phyloP scores from a whole-genome alignment of 2,797 vertebrate genomes.

The Dendrocincla tyrannina region DNA sequence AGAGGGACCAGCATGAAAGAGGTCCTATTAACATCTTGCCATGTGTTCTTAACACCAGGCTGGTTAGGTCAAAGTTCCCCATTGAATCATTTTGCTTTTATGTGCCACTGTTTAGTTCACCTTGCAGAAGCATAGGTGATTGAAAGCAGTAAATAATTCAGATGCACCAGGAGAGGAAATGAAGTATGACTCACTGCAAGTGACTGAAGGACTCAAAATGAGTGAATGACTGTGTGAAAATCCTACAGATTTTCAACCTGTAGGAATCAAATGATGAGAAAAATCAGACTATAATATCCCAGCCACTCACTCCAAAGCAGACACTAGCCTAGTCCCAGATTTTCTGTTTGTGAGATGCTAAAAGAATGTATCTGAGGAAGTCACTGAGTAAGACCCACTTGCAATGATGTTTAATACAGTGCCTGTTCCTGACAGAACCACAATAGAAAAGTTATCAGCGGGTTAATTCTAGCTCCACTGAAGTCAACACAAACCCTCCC shows the following conservation, averaged over 20 bases:
- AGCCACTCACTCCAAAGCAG: neutral
- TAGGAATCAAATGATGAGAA: neutral
- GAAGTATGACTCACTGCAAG: neutral
- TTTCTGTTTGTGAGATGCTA: neutral
- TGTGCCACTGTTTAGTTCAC: neutral
- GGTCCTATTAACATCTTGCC: neutral
- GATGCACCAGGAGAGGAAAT: neutral
- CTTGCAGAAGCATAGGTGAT: neutral
- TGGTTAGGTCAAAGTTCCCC: neutral
- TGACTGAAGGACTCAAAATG: neutral
- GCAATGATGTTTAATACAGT: neutral
- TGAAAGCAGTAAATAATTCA: neutral
- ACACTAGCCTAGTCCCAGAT: neutral
- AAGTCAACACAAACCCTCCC: neutral
- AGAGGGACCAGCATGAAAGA: neutral
- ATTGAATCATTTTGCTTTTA: neutral
- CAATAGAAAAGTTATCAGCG: neutral
- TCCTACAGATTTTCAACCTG: neutral
- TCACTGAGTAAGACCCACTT: neutral
- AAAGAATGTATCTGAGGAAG: neutral
- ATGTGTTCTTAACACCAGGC: neutral
- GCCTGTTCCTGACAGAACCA: neutral
- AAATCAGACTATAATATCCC: neutral
- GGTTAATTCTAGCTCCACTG: neutral
- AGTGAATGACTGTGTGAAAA: neutral